A percentile compares a stretch with the other conserved stretches of the same genome.
phyloP scores from a whole-genome alignment of 2,888 invertebrate genomes.

The Callinectes sapidus region DNA sequence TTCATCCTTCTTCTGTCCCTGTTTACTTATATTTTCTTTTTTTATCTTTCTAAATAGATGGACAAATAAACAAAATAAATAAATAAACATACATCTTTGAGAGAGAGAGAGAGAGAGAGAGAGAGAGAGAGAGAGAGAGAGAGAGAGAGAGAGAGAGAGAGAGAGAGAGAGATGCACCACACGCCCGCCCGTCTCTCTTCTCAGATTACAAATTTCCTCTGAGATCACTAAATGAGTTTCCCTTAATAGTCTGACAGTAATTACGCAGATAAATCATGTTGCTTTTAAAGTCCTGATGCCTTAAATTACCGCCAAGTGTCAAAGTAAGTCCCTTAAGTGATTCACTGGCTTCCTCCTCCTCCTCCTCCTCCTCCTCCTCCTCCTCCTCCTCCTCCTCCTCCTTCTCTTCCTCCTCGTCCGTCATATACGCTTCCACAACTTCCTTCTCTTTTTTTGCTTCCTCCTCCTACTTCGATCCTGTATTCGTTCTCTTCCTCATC shows the following conservation, averaged over 20 bases:
- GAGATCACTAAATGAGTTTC: conserved; percentile 52
- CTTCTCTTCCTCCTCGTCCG: neutral
- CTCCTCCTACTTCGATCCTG: neutral
- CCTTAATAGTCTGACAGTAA: conserved; percentile 61
- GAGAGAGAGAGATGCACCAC: conserved; percentile 13
- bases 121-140: conserved; percentile 29
- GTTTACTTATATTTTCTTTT: neutral
- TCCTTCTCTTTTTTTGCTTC: neutral
- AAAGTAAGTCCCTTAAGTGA: conserved; percentile 61
- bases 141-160: conserved; percentile 28
- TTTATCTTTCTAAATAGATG: neutral
- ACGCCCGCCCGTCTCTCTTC: neutral
- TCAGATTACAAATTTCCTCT: conserved; percentile 51
- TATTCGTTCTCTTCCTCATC: neutral
- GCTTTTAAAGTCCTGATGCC: conserved; percentile 61
- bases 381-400: neutral
- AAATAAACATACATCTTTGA: too few relatives aligned
- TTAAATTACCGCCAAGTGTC: conserved; percentile 63
- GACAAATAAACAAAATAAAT: neutral
- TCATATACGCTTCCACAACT: neutral
- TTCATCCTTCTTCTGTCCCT: neutral
- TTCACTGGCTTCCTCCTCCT: conserved; percentile 34
- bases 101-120: too few relatives aligned
- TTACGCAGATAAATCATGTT: conserved; percentile 57
- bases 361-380: neutral